Conservation (phyloP, 2,888 invertebrate genomes). For the Thecocarcelia acutangulata region DNA sequence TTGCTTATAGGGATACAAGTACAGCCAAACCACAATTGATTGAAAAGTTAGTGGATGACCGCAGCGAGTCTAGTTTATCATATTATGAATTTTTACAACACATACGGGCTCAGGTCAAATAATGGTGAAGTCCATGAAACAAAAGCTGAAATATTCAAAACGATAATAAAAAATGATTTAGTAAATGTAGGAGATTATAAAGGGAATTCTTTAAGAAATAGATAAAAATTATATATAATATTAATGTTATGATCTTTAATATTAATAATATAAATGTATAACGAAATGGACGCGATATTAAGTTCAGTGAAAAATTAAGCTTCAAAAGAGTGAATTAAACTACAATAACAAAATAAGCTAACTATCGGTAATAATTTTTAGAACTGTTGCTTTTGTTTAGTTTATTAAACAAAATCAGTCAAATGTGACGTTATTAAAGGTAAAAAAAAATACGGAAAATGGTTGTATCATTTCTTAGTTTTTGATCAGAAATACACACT, state of each 20-base stretch:
- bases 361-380: constrained; percentile 15
- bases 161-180: constrained; percentile 23
- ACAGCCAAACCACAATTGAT: constrained; percentile 90
- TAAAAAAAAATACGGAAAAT: background rate
- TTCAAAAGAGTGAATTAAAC: constrained; percentile 4
- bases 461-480: constrained; percentile 45
- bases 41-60: constrained; percentile 95
- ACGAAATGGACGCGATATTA: constrained; percentile 41
- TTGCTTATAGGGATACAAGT: constrained; percentile 91
- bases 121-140: constrained; percentile 78
- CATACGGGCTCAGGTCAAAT: constrained; percentile 94
- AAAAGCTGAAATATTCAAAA: constrained; percentile 73
- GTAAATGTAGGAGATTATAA: constrained; percentile 46
- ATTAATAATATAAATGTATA: constrained; percentile 9
- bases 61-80: constrained; percentile 95
- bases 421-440: constrained; percentile 20
- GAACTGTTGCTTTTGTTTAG: constrained; percentile 21
- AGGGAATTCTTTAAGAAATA: constrained; percentile 43
- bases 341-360: constrained; percentile 1
- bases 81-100: constrained; percentile 99
- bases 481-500: constrained; percentile 37
- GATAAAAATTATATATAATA: constrained; percentile 48
- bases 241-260: constrained; percentile 54
- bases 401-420: constrained; percentile 14
- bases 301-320: constrained; percentile 20